phyloP scores from a whole-genome alignment of 2,797 vertebrate genomes.

The Vultur gryphus region DNA sequence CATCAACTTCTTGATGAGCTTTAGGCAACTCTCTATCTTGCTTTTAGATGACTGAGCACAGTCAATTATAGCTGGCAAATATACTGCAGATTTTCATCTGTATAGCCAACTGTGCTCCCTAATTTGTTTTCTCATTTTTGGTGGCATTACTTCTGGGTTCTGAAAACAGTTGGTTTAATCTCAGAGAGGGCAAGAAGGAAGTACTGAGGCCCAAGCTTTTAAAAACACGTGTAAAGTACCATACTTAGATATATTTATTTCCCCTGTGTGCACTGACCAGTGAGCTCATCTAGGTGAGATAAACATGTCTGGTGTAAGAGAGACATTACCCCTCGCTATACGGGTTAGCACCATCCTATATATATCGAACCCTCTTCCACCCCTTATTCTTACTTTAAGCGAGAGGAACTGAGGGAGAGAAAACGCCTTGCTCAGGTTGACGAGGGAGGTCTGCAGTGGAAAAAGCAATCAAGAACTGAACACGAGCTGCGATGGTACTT shows the following conservation, averaged over 20 bases:
- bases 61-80: background rate
- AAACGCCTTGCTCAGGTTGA: background rate
- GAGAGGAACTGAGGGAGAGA: background rate
- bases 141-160: background rate
- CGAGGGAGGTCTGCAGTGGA: background rate
- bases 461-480: background rate
- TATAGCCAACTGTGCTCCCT: background rate
- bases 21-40: background rate
- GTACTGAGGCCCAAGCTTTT: background rate
- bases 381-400: background rate
- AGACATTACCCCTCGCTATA: background rate
- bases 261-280: background rate
- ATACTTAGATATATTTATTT: background rate
- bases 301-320: background rate
- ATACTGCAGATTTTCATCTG: background rate
- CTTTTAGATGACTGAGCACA: background rate
- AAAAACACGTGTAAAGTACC: background rate
- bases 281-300: background rate
- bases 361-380: background rate
- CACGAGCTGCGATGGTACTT: rapidly evolving
- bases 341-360: background rate
- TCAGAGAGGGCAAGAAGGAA: background rate
- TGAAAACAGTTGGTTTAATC: background rate
- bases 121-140: background rate
- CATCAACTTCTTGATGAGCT: background rate